Conservation (phyloP, 2,113 vertebrate genomes). For the Telmatochromis brichardi region DNA sequence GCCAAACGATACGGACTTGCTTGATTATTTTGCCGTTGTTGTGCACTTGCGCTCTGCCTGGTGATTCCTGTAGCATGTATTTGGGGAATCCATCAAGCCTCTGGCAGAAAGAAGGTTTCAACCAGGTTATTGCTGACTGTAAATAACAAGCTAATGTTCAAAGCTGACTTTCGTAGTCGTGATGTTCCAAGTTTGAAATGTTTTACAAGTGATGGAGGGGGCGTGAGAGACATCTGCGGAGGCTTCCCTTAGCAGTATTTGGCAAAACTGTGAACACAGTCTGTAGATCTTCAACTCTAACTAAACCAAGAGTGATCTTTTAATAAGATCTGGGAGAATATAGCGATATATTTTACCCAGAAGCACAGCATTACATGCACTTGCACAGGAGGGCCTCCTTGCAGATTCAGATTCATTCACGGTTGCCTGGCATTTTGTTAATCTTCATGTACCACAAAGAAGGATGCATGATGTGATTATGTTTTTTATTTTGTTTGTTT, state of each 20-base stretch:
- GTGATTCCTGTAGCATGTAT: slow-evolving; percentile 36
- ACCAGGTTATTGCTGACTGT: slow-evolving; percentile 32
- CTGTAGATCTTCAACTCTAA: slow-evolving; percentile 14
- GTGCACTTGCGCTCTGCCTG: slow-evolving; percentile 19
- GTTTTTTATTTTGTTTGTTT: background rate
- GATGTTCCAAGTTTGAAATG: slow-evolving; percentile 9
- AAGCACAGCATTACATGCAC: background rate
- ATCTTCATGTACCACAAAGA: background rate
- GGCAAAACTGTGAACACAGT: slow-evolving; percentile 18
- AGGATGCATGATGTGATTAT: background rate
- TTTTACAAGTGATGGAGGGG: slow-evolving; percentile 20
- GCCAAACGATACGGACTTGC: slow-evolving; percentile 17
- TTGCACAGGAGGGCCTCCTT: background rate
- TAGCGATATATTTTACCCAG: slow-evolving; percentile 31
- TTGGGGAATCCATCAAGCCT: slow-evolving; percentile 36
- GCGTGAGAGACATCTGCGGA: background rate
- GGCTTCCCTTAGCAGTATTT: slow-evolving; percentile 13
- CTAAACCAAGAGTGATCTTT: slow-evolving; percentile 39
- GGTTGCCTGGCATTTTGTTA: background rate
- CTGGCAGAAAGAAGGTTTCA: slow-evolving; percentile 9
- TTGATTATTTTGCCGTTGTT: slow-evolving; percentile 34
- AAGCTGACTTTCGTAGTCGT: slow-evolving; percentile 34
- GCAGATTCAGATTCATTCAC: background rate
- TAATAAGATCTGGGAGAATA: slow-evolving; percentile 46
- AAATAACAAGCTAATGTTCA: slow-evolving; percentile 45